These are phyloP conservation scores for Nudaria mundana DNA, from an alignment of 2,888 invertebrate species.

Conservation along the genomic window DNA sequence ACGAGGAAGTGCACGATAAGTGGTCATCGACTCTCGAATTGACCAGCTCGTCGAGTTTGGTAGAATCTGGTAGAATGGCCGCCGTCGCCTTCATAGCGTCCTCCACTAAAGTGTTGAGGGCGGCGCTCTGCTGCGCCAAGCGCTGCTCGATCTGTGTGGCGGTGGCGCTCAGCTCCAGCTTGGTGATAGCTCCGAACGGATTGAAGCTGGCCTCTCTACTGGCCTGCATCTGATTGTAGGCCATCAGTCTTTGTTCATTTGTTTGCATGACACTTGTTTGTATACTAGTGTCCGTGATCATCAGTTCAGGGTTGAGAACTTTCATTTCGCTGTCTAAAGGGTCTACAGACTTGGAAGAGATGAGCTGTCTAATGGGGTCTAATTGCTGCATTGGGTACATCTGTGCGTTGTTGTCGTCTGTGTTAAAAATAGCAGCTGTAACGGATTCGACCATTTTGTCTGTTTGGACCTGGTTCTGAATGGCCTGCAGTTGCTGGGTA, in stretches of 20 bases:
- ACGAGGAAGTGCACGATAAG: slow-evolving; percentile 54
- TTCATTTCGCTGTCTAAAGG: slow-evolving; percentile 58
- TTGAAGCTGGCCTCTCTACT: slow-evolving; percentile 50
- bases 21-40: slow-evolving; percentile 67
- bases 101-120: slow-evolving; percentile 73
- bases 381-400: slow-evolving; percentile 52
- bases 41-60: slow-evolving; percentile 82
- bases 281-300: slow-evolving; percentile 52
- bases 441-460: slow-evolving; percentile 78
- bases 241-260: slow-evolving; percentile 48
- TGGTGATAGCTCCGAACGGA: slow-evolving; percentile 63
- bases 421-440: slow-evolving; percentile 75
- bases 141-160: slow-evolving; percentile 59
- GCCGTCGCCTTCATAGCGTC: slow-evolving; percentile 74
- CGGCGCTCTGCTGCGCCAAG: slow-evolving; percentile 65
- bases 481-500: slow-evolving; percentile 71
- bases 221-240: slow-evolving; percentile 46
- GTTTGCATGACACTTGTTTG: slow-evolving; percentile 38
- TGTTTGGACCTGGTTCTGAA: slow-evolving; percentile 74
- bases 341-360: slow-evolving; percentile 49
- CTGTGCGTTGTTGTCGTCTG: slow-evolving; percentile 55
- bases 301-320: slow-evolving; percentile 52
- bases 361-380: slow-evolving; percentile 50
- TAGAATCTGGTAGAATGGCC: slow-evolving; percentile 68
- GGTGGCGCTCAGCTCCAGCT: slow-evolving; percentile 59